Base-by-base conservation (phyloP, 2,113 vertebrate genomes). In the Sorex araneus region DNA sequence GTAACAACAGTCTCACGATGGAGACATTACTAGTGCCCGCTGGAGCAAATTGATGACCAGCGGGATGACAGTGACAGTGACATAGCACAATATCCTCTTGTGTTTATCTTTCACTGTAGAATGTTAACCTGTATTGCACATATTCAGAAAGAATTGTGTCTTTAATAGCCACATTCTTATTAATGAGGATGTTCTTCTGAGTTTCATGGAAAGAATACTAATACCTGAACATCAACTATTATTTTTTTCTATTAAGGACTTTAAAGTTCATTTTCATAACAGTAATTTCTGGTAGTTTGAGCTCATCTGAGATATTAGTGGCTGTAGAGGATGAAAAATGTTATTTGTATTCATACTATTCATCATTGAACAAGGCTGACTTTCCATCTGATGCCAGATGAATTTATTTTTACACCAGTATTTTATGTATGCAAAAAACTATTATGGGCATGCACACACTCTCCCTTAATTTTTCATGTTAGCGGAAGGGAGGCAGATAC, bases 401-500 rank as follows among this genome's bases (percentile, higher is more conserved):
- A 36, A 47, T 81, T 80, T 25, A 89, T 74, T 82, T 50, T 50
- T 83, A 50, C 50, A 87, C 4, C 70, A 81, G 64, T 67, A 60
- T 69, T 67, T n/a, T 74, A 60, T 66, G 30, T 63, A 23, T 25
- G 25, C 25, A 25, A 63, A 63, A 21, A 63, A 63, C 60, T 63
- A 63, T 63, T 25, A 63, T 25, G 25, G 25, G 60, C 64, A 66
- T 30, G 27, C 23, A 66, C 27, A 69, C 12, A 30, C 21, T 32
- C n/a, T 8, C n/a, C 69, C 54, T 87, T 89, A 87, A 93, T 92
- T 75, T 84, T 93, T 90, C 40, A 71, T 93, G 45, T 34, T 81
- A 69, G n/a, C 13, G 3, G 30, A 85, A 36, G 19, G 54, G 16
- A 84, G 10, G 10, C 45, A 77, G 36, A 69, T 50, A 70, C 13